Evolutionary conservation across 2,797 vertebrate genomes (phyloP), one percentile per base, ranked within the genome.

Genomic region (Epinephelus awoara): DNA sequence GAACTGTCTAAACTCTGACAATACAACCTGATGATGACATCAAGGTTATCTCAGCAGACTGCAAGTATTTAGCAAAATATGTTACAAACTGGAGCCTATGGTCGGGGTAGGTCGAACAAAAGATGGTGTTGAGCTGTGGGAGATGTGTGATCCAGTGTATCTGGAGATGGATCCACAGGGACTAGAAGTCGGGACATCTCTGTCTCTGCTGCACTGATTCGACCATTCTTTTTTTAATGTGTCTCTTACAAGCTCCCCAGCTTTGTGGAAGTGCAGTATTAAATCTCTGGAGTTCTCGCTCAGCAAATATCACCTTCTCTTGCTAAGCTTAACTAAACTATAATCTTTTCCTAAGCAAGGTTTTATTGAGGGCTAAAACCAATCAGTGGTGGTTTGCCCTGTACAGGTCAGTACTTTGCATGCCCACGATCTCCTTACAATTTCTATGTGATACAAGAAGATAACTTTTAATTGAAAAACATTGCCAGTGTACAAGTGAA

Each of bases 1-100:
- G 23, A 70, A 52, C 25, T 64, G 29, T 63, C 44, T 49, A 14
- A 64, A 62, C 13, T 47, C 19, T 15, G 19, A 46, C 5, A 55
- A 44, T 40, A 69, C n/a, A 13, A 77, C 42, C 10, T 54, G 19
- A 71, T 44, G 46, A 49, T 44, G 8, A 56, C 21, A 11, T n/a
- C 15, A 70, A n/a, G 34, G 34, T 34, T 34, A 34, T 34, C 34
- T 34, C 7, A 8, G 7, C 18, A 18, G 15, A 47, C 29, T 2
- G 5, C 21, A n/a, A 42, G 25, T 62, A 50, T 23, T 63, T 29
- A 18, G 50, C 23, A 73, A 50, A 64, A 40, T 19, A 34, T 46
- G 15, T 64, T n/a, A 47, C 13, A 61, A 40, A 29, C 2, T 40
- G 54, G 27, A 19, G 27, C 29, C 15, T 15, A 0, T 9, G 14